phyloP scores from a whole-genome alignment of 2,113 vertebrate species.

The Sinosuthora webbiana region DNA sequence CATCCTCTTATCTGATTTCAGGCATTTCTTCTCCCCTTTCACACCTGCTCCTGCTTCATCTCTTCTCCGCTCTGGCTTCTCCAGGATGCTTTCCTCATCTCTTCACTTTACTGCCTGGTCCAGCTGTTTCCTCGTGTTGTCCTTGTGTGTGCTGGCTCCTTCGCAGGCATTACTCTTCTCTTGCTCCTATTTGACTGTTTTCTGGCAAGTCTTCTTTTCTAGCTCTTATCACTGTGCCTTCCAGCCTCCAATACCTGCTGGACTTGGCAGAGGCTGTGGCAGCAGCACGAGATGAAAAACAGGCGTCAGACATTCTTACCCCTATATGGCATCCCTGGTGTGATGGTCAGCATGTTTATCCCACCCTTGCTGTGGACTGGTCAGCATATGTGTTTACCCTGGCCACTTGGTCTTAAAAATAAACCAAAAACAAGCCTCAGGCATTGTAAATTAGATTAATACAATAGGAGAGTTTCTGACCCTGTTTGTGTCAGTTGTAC shows the following conservation, averaged over 20 bases:
- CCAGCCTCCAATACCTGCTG: not conserved
- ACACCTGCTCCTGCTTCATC: not conserved
- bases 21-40: not conserved
- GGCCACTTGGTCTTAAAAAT: not conserved
- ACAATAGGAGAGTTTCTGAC: not conserved
- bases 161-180: not conserved
- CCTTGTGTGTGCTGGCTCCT: not conserved
- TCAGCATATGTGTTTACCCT: not conserved
- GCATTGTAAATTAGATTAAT: conserved; percentile 21
- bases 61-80: not conserved
- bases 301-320: not conserved
- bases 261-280: not conserved
- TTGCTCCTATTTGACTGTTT: not conserved
- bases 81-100: not conserved
- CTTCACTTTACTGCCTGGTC: not conserved
- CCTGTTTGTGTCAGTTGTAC: not conserved
- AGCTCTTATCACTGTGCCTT: not conserved
- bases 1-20: not conserved
- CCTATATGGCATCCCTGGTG: conserved; percentile 19
- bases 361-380: not conserved
- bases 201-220: not conserved
- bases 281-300: not conserved
- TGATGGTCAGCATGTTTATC: not conserved
- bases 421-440: not conserved
- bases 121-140: not conserved